phyloP scores from a whole-genome alignment of 2,797 vertebrate species.

The Enteromius afrohamiltoni region DNA sequence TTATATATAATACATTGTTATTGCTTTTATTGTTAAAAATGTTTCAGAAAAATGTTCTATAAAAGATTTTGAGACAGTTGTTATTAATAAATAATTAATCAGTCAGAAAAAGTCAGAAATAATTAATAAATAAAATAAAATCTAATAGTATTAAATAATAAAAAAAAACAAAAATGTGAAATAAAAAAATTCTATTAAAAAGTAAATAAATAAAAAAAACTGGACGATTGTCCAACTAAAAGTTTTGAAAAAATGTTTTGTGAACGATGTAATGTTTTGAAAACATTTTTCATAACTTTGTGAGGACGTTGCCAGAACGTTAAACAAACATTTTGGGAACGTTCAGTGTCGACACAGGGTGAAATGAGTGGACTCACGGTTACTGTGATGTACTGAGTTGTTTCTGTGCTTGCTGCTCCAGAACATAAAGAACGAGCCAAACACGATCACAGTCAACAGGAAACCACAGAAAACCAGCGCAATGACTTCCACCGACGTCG shows the following conservation, averaged over 20 bases:
- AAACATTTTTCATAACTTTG: background rate
- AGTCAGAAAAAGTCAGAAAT: too few species aligned
- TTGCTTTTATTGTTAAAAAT: too few species aligned
- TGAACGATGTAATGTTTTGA: background rate
- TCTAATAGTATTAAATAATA: too few species aligned
- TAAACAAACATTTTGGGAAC: background rate
- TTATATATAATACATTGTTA: too few species aligned
- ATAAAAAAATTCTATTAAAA: background rate
- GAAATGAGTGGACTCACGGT: conserved; percentile 11
- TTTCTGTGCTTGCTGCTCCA: conserved; percentile 44
- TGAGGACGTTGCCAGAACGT: background rate
- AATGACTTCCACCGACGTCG: conserved; percentile 61
- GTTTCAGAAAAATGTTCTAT: too few species aligned
- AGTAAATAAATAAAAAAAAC: background rate
- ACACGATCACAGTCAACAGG: conserved; percentile 64
- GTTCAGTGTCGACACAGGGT: background rate
- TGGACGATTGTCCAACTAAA: background rate
- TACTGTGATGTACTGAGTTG: background rate
- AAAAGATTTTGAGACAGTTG: too few species aligned
- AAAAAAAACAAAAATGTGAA: background rate
- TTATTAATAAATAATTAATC: too few species aligned
- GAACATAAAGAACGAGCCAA: conserved; percentile 57
- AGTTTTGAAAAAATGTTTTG: background rate
- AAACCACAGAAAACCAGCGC: conserved; percentile 71
- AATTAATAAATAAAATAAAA: too few species aligned